A percentile compares a stretch with the other conserved stretches of the same genome.
phyloP scores from a whole-genome alignment of 2,888 invertebrate genomes.

The Mamestra brassicae region DNA sequence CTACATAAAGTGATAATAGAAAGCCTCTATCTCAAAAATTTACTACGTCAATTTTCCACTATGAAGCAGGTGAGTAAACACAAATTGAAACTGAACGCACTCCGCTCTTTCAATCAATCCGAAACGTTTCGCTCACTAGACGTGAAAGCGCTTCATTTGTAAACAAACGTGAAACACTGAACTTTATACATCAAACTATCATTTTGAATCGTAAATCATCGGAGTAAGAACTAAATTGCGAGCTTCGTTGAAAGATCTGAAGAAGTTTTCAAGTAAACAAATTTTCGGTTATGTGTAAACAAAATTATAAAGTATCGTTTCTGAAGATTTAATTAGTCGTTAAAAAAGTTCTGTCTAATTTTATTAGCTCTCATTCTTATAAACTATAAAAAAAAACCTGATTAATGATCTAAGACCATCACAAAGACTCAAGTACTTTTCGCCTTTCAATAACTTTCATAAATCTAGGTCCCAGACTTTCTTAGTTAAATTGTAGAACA shows the following conservation, averaged over 20 bases:
- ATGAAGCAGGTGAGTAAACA: slow-evolving; percentile 37
- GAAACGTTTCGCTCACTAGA: slow-evolving; percentile 44
- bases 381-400: not conserved
- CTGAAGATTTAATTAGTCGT: slow-evolving; percentile 41
- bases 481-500: not conserved
- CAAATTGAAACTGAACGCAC: slow-evolving; percentile 44
- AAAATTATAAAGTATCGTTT: slow-evolving; percentile 38
- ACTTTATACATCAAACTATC: slow-evolving; percentile 5
- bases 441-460: slow-evolving; percentile 20
- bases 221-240: slow-evolving; percentile 16
- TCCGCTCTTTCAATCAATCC: slow-evolving; percentile 58
- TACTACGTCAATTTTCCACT: not conserved
- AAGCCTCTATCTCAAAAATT: not conserved
- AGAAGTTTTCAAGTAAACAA: slow-evolving; percentile 41
- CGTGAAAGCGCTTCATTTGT: slow-evolving; percentile 55
- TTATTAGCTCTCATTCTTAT: slow-evolving; percentile 2
- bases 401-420: not conserved
- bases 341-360: slow-evolving; percentile 12
- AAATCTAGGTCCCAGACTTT: not conserved
- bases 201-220: slow-evolving; percentile 25
- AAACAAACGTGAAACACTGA: slow-evolving; percentile 51
- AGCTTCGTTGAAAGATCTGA: slow-evolving; percentile 3
- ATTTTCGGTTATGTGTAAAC: slow-evolving; percentile 35
- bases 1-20: not conserved
- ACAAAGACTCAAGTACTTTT: not conserved